Base-by-base conservation (phyloP, 2,797 vertebrate species). In the Tapera naevia region DNA sequence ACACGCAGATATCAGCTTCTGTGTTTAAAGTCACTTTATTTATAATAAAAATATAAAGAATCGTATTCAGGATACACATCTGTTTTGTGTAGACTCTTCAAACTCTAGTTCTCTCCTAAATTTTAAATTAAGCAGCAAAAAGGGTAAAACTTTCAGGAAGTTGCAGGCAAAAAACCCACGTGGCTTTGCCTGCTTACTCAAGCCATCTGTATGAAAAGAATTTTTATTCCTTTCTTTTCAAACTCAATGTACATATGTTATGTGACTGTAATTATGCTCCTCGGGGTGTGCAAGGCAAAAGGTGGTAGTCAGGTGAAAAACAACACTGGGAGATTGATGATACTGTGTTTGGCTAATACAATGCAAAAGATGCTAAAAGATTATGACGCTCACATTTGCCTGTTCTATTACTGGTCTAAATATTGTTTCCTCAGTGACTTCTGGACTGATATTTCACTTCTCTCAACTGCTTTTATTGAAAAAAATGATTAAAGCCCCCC, bases 301-400 rank as follows among this genome's bases (percentile, higher is more conserved):
- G 97, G 97, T 96, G 97, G 96, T 93, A 94, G 92, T 80, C 89
- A 96, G 96, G 96, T 93, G 93, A 93, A 95, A 89, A 64, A 32
- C 78, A 91, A 80, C 92, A 78, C 78, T 35, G 92, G 92, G 97
- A 98, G 98, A 98, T 98, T 97, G 98, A 98, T 98, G 97, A 89
- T 57, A 83, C 94, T 51, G 32, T 89, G 95, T 86, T 96, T 96
- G 96, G 96, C 83, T 97, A 96, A 95, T 96, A 81, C 97, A 95
- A 46, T 96, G 97, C 95, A 84, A 50, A 95, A 97, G 97, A 94
- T 93, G 93, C 95, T 97, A 96, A 96, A 72, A 97, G 94, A 96
- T 97, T 94, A 74, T 96, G 91, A 96, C 62, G 72, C 93, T 96
- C 96, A 71, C 95, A 89, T 80, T 88, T 91, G 93, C 94, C 91